Evolutionary conservation across 2,888 invertebrate genomes (phyloP).

Genomic region (Leucophenga maculata): DNA sequence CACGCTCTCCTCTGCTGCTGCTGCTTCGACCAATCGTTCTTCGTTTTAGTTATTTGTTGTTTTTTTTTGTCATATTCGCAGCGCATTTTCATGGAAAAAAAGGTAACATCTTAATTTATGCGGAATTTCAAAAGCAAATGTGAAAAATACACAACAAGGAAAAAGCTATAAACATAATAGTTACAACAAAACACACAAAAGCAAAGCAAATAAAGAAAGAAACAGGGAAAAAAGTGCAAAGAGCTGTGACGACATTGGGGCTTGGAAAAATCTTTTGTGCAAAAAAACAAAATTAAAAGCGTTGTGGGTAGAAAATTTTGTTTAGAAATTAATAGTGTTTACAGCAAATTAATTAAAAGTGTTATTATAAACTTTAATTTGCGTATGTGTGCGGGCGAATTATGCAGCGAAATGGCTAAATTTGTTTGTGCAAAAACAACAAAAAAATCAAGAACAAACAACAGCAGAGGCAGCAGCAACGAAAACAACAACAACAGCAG

Average conservation of each 20-base stretch:
- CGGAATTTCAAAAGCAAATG: slow-evolving; percentile 49
- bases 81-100: slow-evolving; percentile 49
- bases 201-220: not conserved
- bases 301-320: not conserved
- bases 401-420: slow-evolving; percentile 12
- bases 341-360: slow-evolving; percentile 36
- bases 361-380: slow-evolving; percentile 28
- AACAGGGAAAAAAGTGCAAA: slow-evolving; percentile 5
- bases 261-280: slow-evolving; percentile 28
- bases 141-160: slow-evolving; percentile 37
- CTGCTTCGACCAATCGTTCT: not conserved
- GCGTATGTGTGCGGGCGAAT: slow-evolving; percentile 10
- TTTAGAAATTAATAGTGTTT: slow-evolving; percentile 21
- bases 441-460: too few relatives aligned
- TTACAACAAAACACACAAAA: slow-evolving; percentile 26
- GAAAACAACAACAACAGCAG: slow-evolving; percentile 1
- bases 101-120: slow-evolving; percentile 54
- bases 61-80: slow-evolving; percentile 2
- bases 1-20: slow-evolving; percentile 1
- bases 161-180: slow-evolving; percentile 61
- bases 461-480: not conserved
- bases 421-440: not conserved
- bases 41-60: not conserved
- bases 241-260: slow-evolving; percentile 27
- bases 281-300: slow-evolving; percentile 18